These are phyloP conservation scores for Bombyx mori DNA, from an alignment of 1,140 invertebrate genomes.

Conservation along the genomic window DNA sequence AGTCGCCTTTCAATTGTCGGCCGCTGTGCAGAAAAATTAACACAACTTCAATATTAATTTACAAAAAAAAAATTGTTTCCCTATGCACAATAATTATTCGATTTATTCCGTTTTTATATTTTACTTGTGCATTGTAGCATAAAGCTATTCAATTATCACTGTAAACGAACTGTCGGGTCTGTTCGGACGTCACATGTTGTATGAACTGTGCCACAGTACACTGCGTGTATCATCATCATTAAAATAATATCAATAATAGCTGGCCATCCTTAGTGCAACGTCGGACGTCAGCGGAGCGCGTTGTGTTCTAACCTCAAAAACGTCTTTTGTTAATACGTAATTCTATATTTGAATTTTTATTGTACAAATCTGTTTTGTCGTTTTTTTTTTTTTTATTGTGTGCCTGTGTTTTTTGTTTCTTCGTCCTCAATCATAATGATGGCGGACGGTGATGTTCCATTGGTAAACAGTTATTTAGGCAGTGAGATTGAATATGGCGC, in stretches of 20 bases:
- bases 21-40: too few relatives aligned
- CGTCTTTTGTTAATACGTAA: not conserved
- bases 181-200: slow-evolving; percentile 53
- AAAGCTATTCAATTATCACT: slow-evolving; percentile 58
- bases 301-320: slow-evolving; percentile 6
- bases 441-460: slow-evolving; percentile 60
- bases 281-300: slow-evolving; percentile 16
- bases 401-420: slow-evolving; percentile 5
- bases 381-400: not conserved
- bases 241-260: slow-evolving; percentile 62
- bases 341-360: slow-evolving; percentile 1
- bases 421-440: slow-evolving; percentile 15
- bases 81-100: too few relatives aligned
- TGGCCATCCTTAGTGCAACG: slow-evolving; percentile 37
- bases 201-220: slow-evolving; percentile 20
- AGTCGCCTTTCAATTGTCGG: too few relatives aligned
- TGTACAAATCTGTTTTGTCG: not conserved
- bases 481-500: slow-evolving; percentile 54
- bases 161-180: slow-evolving; percentile 27
- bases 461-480: slow-evolving; percentile 54
- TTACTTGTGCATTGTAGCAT: slow-evolving; percentile 24
- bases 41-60: too few relatives aligned
- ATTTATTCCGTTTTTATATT: not conserved
- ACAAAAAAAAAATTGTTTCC: too few relatives aligned
- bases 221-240: slow-evolving; percentile 35